Conservation (phyloP, 2,797 vertebrate species). For the Eospalax fontanierii region DNA sequence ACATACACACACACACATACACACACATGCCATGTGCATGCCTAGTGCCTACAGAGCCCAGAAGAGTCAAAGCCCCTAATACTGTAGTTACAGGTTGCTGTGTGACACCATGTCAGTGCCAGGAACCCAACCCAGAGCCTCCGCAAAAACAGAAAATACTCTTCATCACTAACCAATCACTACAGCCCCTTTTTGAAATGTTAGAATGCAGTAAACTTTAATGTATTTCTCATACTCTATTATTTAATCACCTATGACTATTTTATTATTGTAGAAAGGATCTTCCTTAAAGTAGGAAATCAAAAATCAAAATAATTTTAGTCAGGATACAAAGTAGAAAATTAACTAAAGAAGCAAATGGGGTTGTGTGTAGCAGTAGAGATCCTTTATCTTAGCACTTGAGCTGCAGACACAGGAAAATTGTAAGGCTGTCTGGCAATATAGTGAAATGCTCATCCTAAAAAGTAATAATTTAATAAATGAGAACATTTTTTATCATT, state of each 20-base stretch:
- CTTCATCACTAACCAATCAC: too few relatives aligned
- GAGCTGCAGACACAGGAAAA: neutral
- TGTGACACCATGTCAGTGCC: too few relatives aligned
- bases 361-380: too few relatives aligned
- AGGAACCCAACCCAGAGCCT: too few relatives aligned
- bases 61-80: too few relatives aligned
- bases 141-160: too few relatives aligned
- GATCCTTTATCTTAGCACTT: neutral
- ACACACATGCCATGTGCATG: too few relatives aligned
- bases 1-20: neutral
- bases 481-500: neutral
- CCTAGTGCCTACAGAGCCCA: too few relatives aligned
- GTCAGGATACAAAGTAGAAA: neutral
- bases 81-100: too few relatives aligned
- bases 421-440: neutral
- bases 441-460: neutral
- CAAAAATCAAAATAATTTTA: neutral
- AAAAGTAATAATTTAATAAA: neutral
- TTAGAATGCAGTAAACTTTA: neutral
- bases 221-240: neutral
- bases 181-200: neutral
- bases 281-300: conserved; percentile 8
- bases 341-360: neutral
- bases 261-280: neutral
- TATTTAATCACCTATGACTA: neutral